phyloP scores from a whole-genome alignment of 2,888 invertebrate species.

The Cremastinae sp. region DNA sequence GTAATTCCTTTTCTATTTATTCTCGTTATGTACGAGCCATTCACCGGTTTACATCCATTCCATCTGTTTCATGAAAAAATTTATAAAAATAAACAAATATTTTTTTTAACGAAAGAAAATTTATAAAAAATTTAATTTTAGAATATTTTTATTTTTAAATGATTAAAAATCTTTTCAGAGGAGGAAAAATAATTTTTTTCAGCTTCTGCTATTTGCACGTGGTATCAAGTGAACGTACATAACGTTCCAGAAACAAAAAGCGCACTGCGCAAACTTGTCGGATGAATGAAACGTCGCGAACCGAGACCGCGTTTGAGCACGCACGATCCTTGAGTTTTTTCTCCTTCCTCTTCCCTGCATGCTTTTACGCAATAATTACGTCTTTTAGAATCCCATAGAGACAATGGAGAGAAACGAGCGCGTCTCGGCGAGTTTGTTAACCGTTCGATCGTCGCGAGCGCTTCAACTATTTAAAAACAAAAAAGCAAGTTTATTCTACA shows the following conservation, averaged over 20 bases:
- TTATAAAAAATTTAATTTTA: too few species aligned
- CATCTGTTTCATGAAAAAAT: too few species aligned
- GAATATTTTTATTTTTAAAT: too few species aligned
- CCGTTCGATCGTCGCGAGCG: constrained; percentile 64
- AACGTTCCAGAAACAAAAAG: constrained; percentile 29
- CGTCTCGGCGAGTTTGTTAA: constrained; percentile 68
- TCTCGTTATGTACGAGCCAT: too few species aligned
- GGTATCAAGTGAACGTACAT: constrained; percentile 7
- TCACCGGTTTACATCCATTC: too few species aligned
- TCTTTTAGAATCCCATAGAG: constrained; percentile 58
- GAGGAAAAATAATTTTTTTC: too few species aligned
- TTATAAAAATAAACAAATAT: too few species aligned
- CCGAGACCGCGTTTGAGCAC: constrained; percentile 32
- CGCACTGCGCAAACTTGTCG: constrained; percentile 36
- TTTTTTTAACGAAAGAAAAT: too few species aligned
- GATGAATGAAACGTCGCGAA: constrained; percentile 58
- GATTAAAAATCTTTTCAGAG: too few species aligned
- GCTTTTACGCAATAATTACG: constrained; percentile 57
- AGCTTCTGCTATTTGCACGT: too few species aligned
- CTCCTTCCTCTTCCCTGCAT: constrained; percentile 29
- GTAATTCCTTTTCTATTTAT: too few species aligned
- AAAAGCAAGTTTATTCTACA: too few species aligned
- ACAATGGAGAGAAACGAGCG: constrained; percentile 50
- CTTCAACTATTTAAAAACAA: constrained; percentile 5
- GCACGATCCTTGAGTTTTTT: constrained; percentile 43